Conservation (phyloP, 2,797 vertebrate genomes). For the Avahi laniger region DNA sequence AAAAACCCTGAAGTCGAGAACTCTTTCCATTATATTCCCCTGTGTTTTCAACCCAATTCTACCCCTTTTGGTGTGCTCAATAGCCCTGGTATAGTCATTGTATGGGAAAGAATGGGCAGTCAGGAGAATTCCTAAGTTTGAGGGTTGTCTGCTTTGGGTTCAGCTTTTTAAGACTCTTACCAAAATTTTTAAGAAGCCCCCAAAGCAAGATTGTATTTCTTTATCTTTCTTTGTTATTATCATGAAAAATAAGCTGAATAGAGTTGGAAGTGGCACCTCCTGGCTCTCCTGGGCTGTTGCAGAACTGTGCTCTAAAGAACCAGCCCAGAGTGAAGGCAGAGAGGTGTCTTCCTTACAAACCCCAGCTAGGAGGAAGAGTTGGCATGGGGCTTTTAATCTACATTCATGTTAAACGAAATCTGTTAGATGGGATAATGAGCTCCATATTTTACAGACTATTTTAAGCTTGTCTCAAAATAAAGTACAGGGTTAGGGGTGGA, state of each 20-base stretch:
- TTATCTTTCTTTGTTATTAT: slow-evolving; percentile 24
- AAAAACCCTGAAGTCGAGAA: not conserved
- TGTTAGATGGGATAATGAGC: slow-evolving; percentile 84
- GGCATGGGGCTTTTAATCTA: slow-evolving; percentile 78
- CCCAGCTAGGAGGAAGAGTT: slow-evolving; percentile 79
- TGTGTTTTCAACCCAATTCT: not conserved
- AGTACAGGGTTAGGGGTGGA: slow-evolving; percentile 77
- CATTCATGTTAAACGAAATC: slow-evolving; percentile 84
- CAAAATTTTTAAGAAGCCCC: slow-evolving; percentile 18
- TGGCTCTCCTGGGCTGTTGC: not conserved
- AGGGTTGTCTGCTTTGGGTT: not conserved
- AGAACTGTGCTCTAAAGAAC: slow-evolving; percentile 11
- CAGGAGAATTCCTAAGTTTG: not conserved
- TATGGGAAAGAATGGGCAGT: not conserved
- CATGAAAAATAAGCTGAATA: slow-evolving; percentile 12
- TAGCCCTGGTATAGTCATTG: not conserved
- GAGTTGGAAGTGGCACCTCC: slow-evolving; percentile 36
- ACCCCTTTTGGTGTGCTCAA: not conserved
- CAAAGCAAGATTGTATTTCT: not conserved
- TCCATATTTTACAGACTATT: slow-evolving; percentile 84
- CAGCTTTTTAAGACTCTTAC: not conserved
- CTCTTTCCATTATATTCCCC: not conserved
- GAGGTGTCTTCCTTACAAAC: slow-evolving; percentile 51
- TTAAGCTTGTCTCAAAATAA: slow-evolving; percentile 85
- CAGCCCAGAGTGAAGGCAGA: not conserved